Evolutionary conservation across 2,888 invertebrate species (phyloP).

Genomic region (Fragum whitleyi): DNA sequence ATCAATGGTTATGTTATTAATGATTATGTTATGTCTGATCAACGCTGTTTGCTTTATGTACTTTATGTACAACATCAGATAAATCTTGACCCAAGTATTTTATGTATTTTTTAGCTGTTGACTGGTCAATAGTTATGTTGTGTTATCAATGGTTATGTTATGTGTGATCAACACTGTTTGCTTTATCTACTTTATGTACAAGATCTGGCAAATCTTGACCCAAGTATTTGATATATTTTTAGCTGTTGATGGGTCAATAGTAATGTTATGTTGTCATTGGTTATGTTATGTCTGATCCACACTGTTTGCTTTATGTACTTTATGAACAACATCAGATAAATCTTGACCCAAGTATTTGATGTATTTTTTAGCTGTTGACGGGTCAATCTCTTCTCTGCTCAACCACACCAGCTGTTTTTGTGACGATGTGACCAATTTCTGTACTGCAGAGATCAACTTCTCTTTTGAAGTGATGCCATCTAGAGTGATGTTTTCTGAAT

Average conservation of each 20-base stretch:
- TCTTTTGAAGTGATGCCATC: slow-evolving; percentile 32
- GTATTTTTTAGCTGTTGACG: slow-evolving; percentile 38
- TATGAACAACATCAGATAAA: slow-evolving; percentile 20
- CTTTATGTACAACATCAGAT: neutral
- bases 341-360: slow-evolving; percentile 48
- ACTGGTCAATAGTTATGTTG: slow-evolving; percentile 50
- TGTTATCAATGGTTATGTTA: too few relatives aligned
- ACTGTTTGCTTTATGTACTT: slow-evolving; percentile 21
- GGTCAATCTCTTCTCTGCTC: slow-evolving; percentile 44
- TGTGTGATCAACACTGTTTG: slow-evolving; percentile 28
- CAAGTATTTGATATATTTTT: slow-evolving; percentile 44
- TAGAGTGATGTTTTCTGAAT: slow-evolving; percentile 54
- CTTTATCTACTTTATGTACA: neutral
- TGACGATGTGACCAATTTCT: slow-evolving; percentile 24
- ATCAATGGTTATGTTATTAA: too few relatives aligned
- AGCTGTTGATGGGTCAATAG: too few relatives aligned
- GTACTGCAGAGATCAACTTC: slow-evolving; percentile 27
- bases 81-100: slow-evolving; percentile 51
- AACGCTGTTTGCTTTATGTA: slow-evolving; percentile 22
- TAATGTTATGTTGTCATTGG: too few relatives aligned
- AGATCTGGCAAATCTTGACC: slow-evolving; percentile 41
- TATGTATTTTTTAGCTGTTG: slow-evolving; percentile 38
- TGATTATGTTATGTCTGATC: slow-evolving; percentile 24
- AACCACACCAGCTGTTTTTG: slow-evolving; percentile 49
- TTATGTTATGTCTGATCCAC: slow-evolving; percentile 16